Base-by-base conservation (phyloP, 1,140 invertebrate species). In the Penaeus vannamei region DNA sequence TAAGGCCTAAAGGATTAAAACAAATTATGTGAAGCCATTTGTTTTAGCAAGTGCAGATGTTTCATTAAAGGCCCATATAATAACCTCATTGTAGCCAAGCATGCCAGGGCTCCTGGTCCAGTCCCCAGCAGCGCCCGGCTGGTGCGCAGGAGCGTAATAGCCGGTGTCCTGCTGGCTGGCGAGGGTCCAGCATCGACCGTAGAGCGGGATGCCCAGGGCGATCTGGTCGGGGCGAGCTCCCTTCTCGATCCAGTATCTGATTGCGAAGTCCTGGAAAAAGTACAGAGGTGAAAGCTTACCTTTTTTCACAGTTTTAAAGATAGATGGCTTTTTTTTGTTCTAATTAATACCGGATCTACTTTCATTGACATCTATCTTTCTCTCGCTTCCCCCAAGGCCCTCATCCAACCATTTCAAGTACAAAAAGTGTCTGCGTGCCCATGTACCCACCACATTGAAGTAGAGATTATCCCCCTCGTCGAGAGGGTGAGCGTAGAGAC, bases 11-110 rank as follows among this genome's bases (percentile, higher is more conserved):
- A n/a, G n/a, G n/a, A n/a, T n/a, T n/a, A n/a, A n/a, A n/a, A n/a
- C n/a, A n/a, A n/a, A n/a, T n/a, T n/a, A n/a, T n/a, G n/a, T n/a
- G n/a, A n/a, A n/a, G n/a, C n/a, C n/a, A n/a, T n/a, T n/a, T n/a
- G n/a, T n/a, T n/a, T n/a, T n/a, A n/a, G n/a, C n/a, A n/a, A n/a
- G n/a, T n/a, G n/a, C n/a, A n/a, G n/a, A n/a, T n/a, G n/a, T n/a
- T n/a, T n/a, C n/a, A n/a, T n/a, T n/a, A n/a, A n/a, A n/a, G n/a
- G n/a, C n/a, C n/a, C n/a, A n/a, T n/a, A n/a, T n/a, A n/a, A n/a
- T n/a, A n/a, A 96, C 96, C 94, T 98, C 97, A 92, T 97, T 97
- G 92, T 96, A 98, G 0, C 97, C 94, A 36, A 97, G 94, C 91
- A 97, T 96, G 72, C 97, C 97, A 91, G 95, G 93, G 7, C 96